Percentiles rank a stretch among this genome's conserved stretches.
These are phyloP conservation scores for Brachymystax lenok DNA, from an alignment of 2,797 vertebrate genomes.

Conservation along the genomic window DNA sequence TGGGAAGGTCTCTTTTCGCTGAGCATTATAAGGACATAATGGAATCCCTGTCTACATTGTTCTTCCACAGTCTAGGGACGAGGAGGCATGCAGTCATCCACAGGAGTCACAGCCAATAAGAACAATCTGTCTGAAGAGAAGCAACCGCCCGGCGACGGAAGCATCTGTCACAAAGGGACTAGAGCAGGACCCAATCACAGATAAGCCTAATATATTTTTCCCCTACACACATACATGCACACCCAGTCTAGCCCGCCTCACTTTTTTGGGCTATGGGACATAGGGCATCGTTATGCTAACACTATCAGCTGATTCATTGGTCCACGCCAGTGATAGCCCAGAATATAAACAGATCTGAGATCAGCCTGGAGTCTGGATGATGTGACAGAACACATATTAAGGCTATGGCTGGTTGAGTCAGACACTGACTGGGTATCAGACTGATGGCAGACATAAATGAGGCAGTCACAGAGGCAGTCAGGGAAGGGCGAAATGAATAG, in stretches of 20 bases:
- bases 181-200: slow-evolving; percentile 49
- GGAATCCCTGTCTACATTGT: slow-evolving; percentile 24
- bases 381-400: background rate
- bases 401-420: background rate
- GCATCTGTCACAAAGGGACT: slow-evolving; percentile 32
- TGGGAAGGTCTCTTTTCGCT: slow-evolving; percentile 8
- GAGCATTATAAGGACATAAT: slow-evolving; percentile 52
- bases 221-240: background rate
- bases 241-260: slow-evolving; percentile 13
- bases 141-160: background rate
- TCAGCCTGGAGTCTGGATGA: background rate
- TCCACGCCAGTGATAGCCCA: slow-evolving; percentile 5
- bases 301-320: slow-evolving; percentile 33
- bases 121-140: slow-evolving; percentile 41
- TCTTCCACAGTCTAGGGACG: background rate
- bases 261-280: slow-evolving; percentile 18
- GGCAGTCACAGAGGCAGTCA: background rate
- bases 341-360: slow-evolving; percentile 17
- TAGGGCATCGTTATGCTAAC: slow-evolving; percentile 10
- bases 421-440: background rate
- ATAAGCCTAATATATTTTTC: slow-evolving; percentile 43
- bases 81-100: background rate
- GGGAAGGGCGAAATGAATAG: background rate
- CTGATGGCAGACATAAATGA: background rate
- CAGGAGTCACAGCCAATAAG: slow-evolving; percentile 42